Base-by-base conservation (phyloP, 2,888 invertebrate species). In the Urechis unicinctus region DNA sequence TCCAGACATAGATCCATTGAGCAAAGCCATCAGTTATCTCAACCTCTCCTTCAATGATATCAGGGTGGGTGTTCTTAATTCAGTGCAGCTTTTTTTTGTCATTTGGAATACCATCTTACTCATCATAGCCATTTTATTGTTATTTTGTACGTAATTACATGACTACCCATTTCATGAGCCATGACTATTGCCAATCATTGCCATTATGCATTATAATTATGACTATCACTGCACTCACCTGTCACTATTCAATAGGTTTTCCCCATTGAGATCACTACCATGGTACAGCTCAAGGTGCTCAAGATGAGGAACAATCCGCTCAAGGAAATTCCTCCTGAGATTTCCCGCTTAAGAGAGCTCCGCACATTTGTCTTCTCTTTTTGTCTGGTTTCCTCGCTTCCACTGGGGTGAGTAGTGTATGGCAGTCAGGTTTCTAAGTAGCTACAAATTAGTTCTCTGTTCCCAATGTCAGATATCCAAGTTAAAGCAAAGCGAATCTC, bases 1-100 rank as follows among this genome's bases (percentile, higher is more conserved):
- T n/a, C 6, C 1, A 21, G 31, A 9, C 43, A 41, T 42, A 5
- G 6, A 68, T 36, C 68, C 71, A 9, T 58, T 77, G 51, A 50
- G 57, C 25, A 64, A 61, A 17, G 72, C 73, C 3, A 56, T 77
- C 22, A 69, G 70, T 17, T 73, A 75, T 59, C 61, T 77, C 17
- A 76, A 77, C 58, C 57, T 77, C 31, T 73, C 74, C 30, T 77
- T 75, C 64, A 77, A 77, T 63, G 68, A 73, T 53, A 74, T 77
- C 57, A 65, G 63, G 53, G 75, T 76, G 62, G 66, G 70, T 68
- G 25, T 50, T n/a, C 28, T 21, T 17, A 6, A 21, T 9, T n/a
- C n/a, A n/a, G n/a, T n/a, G n/a, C n/a, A n/a, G n/a, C n/a, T n/a
- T n/a, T n/a, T n/a, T n/a, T n/a, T n/a, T n/a, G n/a, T n/a, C n/a